These are phyloP conservation scores for Lasioglossum albipes DNA, from an alignment of 1,140 invertebrate species.

Conservation along the genomic window DNA sequence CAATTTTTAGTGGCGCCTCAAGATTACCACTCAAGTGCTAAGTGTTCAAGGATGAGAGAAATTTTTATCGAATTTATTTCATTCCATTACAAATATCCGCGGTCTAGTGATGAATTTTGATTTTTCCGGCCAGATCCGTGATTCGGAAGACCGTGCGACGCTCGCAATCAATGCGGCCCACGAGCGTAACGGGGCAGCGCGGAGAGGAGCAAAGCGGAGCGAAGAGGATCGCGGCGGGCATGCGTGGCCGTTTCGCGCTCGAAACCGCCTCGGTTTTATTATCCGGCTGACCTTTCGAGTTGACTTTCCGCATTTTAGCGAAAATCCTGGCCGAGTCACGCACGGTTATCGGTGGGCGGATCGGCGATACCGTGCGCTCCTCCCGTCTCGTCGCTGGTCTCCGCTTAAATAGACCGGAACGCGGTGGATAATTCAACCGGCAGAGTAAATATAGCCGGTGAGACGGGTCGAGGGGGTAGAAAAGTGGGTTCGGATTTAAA, in stretches of 20 bases:
- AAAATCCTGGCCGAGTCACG: background rate
- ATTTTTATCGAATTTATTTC: too few relatives aligned
- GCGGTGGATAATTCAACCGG: constrained; percentile 11
- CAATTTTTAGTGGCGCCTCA: too few relatives aligned
- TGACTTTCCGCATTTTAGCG: constrained; percentile 14
- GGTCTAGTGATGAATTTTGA: too few relatives aligned
- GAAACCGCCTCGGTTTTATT: background rate
- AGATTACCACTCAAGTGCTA: too few relatives aligned
- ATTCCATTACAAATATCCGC: too few relatives aligned
- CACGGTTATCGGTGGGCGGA: constrained; percentile 17
- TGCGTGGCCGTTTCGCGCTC: background rate
- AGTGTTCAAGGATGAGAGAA: too few relatives aligned
- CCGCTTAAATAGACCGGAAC: constrained; percentile 33
- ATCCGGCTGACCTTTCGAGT: constrained; percentile 2
- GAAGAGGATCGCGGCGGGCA: too few relatives aligned
- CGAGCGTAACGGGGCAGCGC: too few relatives aligned
- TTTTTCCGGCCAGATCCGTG: too few relatives aligned
- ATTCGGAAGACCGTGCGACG: too few relatives aligned
- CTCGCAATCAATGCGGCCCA: too few relatives aligned
- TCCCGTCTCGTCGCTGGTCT: background rate
- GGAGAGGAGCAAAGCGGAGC: too few relatives aligned
- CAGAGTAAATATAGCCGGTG: constrained; percentile 19
- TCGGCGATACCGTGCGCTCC: background rate
- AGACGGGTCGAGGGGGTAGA: background rate
- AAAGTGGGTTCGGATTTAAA: constrained; percentile 22